Conservation (phyloP, 2,113 vertebrate genomes). For the Nothoprocta pentlandii region DNA sequence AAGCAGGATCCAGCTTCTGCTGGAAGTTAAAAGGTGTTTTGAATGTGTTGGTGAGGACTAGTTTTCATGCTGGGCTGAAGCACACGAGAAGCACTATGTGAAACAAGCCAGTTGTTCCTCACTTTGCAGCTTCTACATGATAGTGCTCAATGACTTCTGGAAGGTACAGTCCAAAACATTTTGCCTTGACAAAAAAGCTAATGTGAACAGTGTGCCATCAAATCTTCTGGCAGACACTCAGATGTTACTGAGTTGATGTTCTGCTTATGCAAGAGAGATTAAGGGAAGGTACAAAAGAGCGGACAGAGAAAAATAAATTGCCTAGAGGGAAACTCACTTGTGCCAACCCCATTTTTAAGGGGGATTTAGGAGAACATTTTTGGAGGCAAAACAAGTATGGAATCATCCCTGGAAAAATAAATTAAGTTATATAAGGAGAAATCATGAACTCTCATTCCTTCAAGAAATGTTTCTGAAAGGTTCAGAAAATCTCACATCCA, state of each 20-base stretch:
- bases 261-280: slow-evolving; percentile 61
- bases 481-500: slow-evolving; percentile 3
- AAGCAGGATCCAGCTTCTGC: background rate
- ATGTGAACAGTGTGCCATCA: slow-evolving; percentile 21
- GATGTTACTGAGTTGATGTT: background rate
- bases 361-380: slow-evolving; percentile 35
- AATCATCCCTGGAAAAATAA: slow-evolving; percentile 28
- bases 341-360: slow-evolving; percentile 39
- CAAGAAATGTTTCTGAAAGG: slow-evolving; percentile 10
- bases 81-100: background rate
- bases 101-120: background rate
- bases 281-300: slow-evolving; percentile 17
- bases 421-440: slow-evolving; percentile 17
- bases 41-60: background rate
- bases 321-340: slow-evolving; percentile 22
- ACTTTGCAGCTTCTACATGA: background rate
- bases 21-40: background rate
- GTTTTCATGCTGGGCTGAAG: slow-evolving; percentile 4
- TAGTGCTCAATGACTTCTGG: background rate
- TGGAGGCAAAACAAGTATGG: slow-evolving; percentile 2
- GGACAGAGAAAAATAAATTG: slow-evolving; percentile 9
- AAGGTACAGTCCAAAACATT: background rate
- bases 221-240: slow-evolving; percentile 25
- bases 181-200: background rate
- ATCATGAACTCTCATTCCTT: background rate